These are phyloP conservation scores for Hippopotamyrus pictus DNA, from an alignment of 2,797 vertebrate genomes.

Conservation along the genomic window DNA sequence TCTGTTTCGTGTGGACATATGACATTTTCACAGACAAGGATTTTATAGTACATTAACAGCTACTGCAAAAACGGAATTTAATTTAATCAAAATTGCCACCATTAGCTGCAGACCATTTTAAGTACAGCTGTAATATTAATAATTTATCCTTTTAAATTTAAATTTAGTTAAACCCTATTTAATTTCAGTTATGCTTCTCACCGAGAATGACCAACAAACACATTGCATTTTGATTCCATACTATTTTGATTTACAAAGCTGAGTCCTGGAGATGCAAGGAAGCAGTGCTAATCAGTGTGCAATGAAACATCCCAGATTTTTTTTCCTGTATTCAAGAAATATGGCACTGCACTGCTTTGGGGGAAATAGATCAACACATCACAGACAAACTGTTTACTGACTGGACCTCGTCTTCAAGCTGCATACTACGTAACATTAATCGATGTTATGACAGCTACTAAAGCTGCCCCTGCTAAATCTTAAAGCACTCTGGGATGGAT, in stretches of 20 bases:
- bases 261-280: not conserved
- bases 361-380: not conserved
- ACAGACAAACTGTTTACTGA: not conserved
- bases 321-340: not conserved
- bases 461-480: not conserved
- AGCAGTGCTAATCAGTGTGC: not conserved
- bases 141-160: not conserved
- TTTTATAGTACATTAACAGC: not conserved
- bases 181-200: not conserved
- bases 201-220: not conserved
- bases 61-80: not conserved
- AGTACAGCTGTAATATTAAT: not conserved
- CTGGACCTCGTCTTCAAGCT: not conserved
- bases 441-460: not conserved
- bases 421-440: not conserved
- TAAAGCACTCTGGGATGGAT: not conserved
- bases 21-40: not conserved
- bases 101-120: not conserved
- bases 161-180: not conserved
- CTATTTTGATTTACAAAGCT: not conserved
- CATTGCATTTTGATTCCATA: not conserved
- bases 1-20: not conserved
- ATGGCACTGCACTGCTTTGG: not conserved
- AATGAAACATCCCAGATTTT: not conserved
- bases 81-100: not conserved